phyloP scores from a whole-genome alignment of 2,888 invertebrate species.

The Nycteola revayana region DNA sequence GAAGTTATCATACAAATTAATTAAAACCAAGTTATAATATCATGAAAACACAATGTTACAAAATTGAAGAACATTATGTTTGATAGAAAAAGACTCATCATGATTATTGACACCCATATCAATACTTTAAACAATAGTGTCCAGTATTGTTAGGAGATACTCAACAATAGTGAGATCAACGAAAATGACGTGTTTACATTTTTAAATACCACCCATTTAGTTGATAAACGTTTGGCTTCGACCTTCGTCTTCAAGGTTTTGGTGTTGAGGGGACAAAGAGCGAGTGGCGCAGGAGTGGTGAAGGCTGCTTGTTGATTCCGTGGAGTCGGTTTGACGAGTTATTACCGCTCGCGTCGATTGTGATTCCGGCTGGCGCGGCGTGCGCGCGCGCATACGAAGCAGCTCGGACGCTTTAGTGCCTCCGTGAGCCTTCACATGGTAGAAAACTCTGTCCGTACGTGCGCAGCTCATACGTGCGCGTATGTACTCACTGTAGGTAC shows the following conservation, averaged over 20 bases:
- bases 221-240: constrained; percentile 1
- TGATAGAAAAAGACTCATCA: too few relatives aligned
- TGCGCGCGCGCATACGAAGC: constrained; percentile 40
- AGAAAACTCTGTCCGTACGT: constrained; percentile 37
- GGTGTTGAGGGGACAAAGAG: constrained; percentile 8
- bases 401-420: constrained; percentile 31
- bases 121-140: too few relatives aligned
- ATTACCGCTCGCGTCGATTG: constrained; percentile 56
- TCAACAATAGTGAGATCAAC: background rate
- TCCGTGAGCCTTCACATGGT: constrained; percentile 37
- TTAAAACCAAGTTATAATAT: too few relatives aligned
- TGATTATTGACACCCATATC: too few relatives aligned
- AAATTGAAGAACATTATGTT: too few relatives aligned
- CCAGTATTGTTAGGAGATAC: too few relatives aligned
- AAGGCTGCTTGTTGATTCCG: constrained; percentile 49
- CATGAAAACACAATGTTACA: too few relatives aligned
- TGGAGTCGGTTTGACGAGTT: constrained; percentile 48
- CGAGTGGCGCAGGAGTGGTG: background rate
- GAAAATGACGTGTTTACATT: constrained; percentile 1
- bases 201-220: constrained; percentile 3
- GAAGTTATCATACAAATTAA: too few relatives aligned
- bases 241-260: constrained; percentile 22
- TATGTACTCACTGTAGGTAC: constrained; percentile 12
- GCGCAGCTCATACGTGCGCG: constrained; percentile 33
- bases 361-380: constrained; percentile 46